These are phyloP conservation scores for Andrena cerasifolii DNA, from an alignment of 1,140 invertebrate genomes.

Conservation along the genomic window DNA sequence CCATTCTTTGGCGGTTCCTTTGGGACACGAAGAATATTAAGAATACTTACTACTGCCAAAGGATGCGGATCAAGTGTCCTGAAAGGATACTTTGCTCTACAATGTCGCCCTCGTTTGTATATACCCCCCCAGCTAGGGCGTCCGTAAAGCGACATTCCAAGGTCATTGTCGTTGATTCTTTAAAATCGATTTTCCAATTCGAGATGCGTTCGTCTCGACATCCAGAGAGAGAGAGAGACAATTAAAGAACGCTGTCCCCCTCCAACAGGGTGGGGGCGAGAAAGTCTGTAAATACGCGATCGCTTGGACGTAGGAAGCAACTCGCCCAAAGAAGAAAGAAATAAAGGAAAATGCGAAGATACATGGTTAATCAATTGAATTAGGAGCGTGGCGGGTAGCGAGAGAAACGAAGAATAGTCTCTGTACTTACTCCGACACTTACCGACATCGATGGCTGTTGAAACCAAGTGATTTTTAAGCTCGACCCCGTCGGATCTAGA, in stretches of 20 bases:
- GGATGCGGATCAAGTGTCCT: not conserved
- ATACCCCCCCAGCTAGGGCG: not conserved
- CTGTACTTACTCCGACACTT: slow-evolving; percentile 70
- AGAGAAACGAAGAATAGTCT: slow-evolving; percentile 37
- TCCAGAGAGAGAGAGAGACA: too few relatives aligned
- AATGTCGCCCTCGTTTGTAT: slow-evolving; percentile 8
- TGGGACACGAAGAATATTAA: too few relatives aligned
- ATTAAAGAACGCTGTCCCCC: too few relatives aligned
- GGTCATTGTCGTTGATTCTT: not conserved
- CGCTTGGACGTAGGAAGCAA: slow-evolving; percentile 14
- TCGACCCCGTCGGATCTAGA: not conserved
- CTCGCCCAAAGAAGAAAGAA: too few relatives aligned
- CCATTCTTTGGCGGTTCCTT: too few relatives aligned
- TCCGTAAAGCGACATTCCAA: not conserved
- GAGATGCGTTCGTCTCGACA: too few relatives aligned
- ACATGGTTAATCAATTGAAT: slow-evolving; percentile 15
- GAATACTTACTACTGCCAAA: too few relatives aligned
- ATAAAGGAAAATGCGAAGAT: not conserved
- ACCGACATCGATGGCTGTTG: slow-evolving; percentile 66
- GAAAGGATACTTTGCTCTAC: not conserved
- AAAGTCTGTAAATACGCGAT: slow-evolving; percentile 53
- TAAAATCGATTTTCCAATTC: slow-evolving; percentile 11
- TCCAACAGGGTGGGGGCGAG: too few relatives aligned
- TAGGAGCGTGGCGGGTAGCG: not conserved
- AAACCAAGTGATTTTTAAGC: slow-evolving; percentile 42